phyloP scores from a whole-genome alignment of 1,140 invertebrate genomes.

The Dendrolimus kikuchii region DNA sequence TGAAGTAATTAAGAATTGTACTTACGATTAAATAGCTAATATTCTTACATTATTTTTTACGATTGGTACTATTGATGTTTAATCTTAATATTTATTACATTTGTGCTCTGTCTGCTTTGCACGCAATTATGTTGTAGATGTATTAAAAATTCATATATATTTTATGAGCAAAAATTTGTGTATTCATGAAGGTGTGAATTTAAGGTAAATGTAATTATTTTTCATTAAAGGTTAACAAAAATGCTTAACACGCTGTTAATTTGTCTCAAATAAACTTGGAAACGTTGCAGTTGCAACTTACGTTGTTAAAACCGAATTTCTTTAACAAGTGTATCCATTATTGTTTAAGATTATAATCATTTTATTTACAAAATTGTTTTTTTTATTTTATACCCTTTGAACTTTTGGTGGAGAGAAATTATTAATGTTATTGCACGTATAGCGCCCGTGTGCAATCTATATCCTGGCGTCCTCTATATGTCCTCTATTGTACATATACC shows the following conservation, averaged over 20 bases:
- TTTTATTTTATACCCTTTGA: slow-evolving; percentile 16
- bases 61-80: too few species aligned
- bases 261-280: slow-evolving; percentile 18
- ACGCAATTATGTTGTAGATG: slow-evolving; percentile 7
- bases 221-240: too few species aligned
- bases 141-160: slow-evolving; percentile 21
- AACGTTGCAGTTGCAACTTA: slow-evolving; percentile 20
- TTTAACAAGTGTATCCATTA: slow-evolving; percentile 51
- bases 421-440: too few species aligned
- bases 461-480: too few species aligned
- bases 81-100: not conserved
- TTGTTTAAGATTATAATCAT: slow-evolving; percentile 54
- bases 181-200: not conserved
- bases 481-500: too few species aligned
- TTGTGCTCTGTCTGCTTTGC: slow-evolving; percentile 7
- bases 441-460: too few species aligned
- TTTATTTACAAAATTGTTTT: slow-evolving; percentile 47
- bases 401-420: too few species aligned
- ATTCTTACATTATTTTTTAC: too few species aligned
- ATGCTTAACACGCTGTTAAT: too few species aligned
- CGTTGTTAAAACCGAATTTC: slow-evolving; percentile 43
- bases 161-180: not conserved
- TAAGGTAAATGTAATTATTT: not conserved
- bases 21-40: too few species aligned
- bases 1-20: too few species aligned